Percentiles rank a stretch among this genome's conserved stretches.
phyloP scores from a whole-genome alignment of 2,888 invertebrate genomes.

The Ommatoiulus sabulosus region DNA sequence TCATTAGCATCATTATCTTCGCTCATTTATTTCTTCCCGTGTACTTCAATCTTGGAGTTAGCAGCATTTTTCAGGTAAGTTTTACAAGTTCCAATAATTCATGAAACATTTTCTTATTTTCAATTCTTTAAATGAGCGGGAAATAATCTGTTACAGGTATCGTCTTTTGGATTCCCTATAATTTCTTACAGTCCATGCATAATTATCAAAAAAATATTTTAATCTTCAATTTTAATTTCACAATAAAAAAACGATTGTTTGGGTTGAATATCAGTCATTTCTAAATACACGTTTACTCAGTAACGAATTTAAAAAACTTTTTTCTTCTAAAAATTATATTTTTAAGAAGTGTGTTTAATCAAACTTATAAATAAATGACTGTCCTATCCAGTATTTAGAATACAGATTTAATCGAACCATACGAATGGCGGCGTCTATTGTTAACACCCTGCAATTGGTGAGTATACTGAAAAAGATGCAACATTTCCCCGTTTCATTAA shows the following conservation, averaged over 20 bases:
- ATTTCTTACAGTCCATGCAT: too few species aligned
- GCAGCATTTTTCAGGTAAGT: slow-evolving; percentile 54
- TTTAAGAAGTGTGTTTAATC: too few species aligned
- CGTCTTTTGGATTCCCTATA: too few species aligned
- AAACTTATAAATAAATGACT: not conserved
- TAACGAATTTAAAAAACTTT: too few species aligned
- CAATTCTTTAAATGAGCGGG: not conserved
- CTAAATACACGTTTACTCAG: too few species aligned
- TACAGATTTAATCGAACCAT: slow-evolving; percentile 50
- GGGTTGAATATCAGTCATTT: too few species aligned
- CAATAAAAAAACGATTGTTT: too few species aligned
- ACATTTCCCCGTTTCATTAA: not conserved
- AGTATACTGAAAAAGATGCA: not conserved
- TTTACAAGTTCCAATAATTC: too few species aligned
- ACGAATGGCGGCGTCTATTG: slow-evolving; percentile 37
- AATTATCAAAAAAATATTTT: too few species aligned
- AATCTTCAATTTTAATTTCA: too few species aligned
- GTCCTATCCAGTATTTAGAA: slow-evolving; percentile 49
- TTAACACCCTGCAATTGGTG: slow-evolving; percentile 49
- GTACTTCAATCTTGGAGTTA: slow-evolving; percentile 52
- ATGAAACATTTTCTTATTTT: not conserved
- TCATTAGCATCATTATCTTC: slow-evolving; percentile 26
- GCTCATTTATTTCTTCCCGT: slow-evolving; percentile 51
- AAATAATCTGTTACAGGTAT: too few species aligned
- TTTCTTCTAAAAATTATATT: too few species aligned